phyloP scores from a whole-genome alignment of 1,140 invertebrate genomes.

The Drosophila sulfurigaster region DNA sequence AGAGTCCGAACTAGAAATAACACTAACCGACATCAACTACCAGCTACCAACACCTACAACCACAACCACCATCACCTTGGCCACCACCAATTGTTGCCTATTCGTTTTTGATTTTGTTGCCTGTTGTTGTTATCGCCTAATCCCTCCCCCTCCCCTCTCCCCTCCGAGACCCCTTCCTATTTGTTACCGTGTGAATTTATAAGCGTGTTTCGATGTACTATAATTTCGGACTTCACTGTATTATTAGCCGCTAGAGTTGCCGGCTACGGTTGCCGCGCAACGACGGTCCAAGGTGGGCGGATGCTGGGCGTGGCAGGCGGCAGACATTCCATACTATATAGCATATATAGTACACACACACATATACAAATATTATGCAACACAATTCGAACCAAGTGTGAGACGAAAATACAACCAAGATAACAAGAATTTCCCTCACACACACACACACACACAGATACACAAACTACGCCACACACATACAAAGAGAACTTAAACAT shows the following conservation, averaged over 20 bases:
- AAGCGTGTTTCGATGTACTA: conserved; percentile 71
- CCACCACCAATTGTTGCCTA: conserved; percentile 70
- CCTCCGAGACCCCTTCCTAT: conserved; percentile 42
- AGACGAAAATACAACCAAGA: conserved; percentile 30
- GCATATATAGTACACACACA: conserved; percentile 19
- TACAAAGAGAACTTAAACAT: conserved; percentile 64
- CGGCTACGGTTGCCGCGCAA: conserved; percentile 13
- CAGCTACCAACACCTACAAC: conserved; percentile 23
- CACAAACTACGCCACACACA: background rate
- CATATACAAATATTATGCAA: conserved; percentile 10
- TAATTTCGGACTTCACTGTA: conserved; percentile 68
- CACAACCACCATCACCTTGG: conserved; percentile 6
- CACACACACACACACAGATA: conserved; percentile 18
- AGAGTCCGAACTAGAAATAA: background rate
- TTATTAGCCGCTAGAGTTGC: conserved; percentile 51
- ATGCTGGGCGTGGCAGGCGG: conserved; percentile 65
- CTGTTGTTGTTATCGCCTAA: conserved; percentile 71
- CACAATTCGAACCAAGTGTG: conserved; percentile 23
- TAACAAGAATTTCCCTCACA: conserved; percentile 16
- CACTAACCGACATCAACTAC: conserved; percentile 5
- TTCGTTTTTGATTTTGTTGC: conserved; percentile 67
- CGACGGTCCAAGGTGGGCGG: conserved; percentile 67
- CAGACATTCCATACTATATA: conserved; percentile 68
- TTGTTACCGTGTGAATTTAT: conserved; percentile 75
- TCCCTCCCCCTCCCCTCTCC: background rate